Conservation (phyloP, 2,888 invertebrate species). For the Desoria tigrina region DNA sequence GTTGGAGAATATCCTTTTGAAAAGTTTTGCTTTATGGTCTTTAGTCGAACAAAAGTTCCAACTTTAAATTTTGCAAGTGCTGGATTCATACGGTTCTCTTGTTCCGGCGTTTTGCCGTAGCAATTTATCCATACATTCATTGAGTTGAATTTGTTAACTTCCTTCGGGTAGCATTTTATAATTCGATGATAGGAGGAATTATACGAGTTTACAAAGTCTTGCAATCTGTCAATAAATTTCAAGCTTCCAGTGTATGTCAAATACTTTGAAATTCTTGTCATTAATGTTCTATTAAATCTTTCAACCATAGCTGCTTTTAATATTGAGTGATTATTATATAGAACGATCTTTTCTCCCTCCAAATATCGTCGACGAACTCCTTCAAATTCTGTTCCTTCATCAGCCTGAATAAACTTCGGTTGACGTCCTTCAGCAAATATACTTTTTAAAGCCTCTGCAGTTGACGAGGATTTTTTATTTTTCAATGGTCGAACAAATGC, state of each 20-base stretch:
- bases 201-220: conserved; percentile 24
- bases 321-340: conserved; percentile 33
- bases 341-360: conserved; percentile 22
- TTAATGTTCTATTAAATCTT: conserved; percentile 36
- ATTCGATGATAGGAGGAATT: conserved; percentile 23
- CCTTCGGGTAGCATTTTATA: conserved; percentile 18
- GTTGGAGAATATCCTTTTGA: conserved; percentile 16
- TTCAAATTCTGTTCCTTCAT: conserved; percentile 37
- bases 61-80: conserved; percentile 12
- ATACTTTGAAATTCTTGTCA: conserved; percentile 13
- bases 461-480: conserved; percentile 28
- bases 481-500: conserved; percentile 41
- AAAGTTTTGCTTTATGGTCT: conserved; percentile 4
- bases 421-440: conserved; percentile 22
- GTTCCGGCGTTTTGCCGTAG: too few species aligned
- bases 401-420: conserved; percentile 24
- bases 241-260: conserved; percentile 14
- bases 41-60: conserved; percentile 27
- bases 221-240: conserved; percentile 25
- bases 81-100: neutral
- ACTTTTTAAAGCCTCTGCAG: conserved; percentile 27
- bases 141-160: conserved; percentile 25
- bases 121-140: conserved; percentile 39
- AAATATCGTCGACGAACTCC: neutral
- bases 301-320: conserved; percentile 33